phyloP scores from a whole-genome alignment of 2,888 invertebrate genomes.

The Caenorhabditis sp. region DNA sequence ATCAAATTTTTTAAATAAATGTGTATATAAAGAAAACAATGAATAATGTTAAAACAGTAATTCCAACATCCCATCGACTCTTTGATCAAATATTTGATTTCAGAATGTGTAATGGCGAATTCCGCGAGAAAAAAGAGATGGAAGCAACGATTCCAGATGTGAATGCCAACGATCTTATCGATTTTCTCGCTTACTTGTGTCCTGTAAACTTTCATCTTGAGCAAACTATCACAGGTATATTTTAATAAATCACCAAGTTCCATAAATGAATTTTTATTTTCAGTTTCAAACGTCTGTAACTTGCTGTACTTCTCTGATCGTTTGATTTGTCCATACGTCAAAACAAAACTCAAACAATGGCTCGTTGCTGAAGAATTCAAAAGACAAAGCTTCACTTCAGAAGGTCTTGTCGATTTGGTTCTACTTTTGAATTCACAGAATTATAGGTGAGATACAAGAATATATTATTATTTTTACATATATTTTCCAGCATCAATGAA shows the following conservation, averaged over 20 bases:
- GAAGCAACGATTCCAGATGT: conserved; percentile 12
- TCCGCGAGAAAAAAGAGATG: conserved; percentile 13
- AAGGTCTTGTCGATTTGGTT: neutral
- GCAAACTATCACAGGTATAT: neutral
- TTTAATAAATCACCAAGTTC: neutral
- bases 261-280: neutral
- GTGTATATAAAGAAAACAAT: neutral
- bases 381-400: neutral
- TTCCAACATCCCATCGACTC: too few relatives aligned
- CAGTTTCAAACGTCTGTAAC: conserved; percentile 22
- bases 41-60: neutral
- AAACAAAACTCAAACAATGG: conserved; percentile 28
- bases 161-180: neutral
- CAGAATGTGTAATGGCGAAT: conserved; percentile 26
- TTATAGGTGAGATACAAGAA: neutral
- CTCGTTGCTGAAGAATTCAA: neutral
- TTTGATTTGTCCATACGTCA: conserved; percentile 28
- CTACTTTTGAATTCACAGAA: neutral
- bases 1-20: too few relatives aligned
- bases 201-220: neutral
- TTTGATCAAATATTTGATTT: too few relatives aligned
- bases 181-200: neutral
- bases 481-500: conserved; percentile 3
- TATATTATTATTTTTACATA: too few relatives aligned
- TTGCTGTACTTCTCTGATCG: conserved; percentile 36